phyloP scores from a whole-genome alignment of 2,113 vertebrate species.

The Carollia perspicillata region DNA sequence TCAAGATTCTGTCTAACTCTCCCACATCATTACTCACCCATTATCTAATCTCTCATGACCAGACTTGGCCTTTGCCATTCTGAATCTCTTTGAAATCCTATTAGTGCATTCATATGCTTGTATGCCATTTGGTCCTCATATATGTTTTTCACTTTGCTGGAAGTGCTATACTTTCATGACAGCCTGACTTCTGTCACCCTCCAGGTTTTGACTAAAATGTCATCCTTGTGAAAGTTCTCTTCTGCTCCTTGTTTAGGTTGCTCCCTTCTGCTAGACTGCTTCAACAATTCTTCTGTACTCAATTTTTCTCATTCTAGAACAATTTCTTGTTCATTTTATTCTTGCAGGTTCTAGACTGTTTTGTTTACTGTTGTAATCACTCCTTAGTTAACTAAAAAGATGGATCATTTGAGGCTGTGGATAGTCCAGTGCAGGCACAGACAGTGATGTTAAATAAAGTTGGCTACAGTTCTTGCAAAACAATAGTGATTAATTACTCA shows the following conservation, averaged over 20 bases:
- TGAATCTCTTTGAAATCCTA: neutral
- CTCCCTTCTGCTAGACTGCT: neutral
- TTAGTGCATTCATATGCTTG: neutral
- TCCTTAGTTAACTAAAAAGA: neutral
- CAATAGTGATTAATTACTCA: neutral
- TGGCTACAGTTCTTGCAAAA: neutral
- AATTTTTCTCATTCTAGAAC: neutral
- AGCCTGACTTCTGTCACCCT: neutral
- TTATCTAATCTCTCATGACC: neutral
- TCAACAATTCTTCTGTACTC: neutral
- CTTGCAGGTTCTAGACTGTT: neutral
- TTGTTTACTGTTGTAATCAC: neutral
- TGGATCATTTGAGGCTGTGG: neutral
- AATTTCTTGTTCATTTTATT: neutral
- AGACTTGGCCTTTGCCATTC: neutral
- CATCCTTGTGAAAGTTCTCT: neutral
- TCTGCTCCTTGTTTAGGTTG: neutral
- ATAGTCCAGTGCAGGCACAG: neutral
- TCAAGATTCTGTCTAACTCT: accelerated
- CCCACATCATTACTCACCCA: neutral
- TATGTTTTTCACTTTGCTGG: neutral
- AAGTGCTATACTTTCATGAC: neutral
- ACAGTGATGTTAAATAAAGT: neutral
- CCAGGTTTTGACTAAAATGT: neutral
- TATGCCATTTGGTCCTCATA: neutral